phyloP scores from a whole-genome alignment of 2,888 invertebrate species.

The Cepaea hortensis region DNA sequence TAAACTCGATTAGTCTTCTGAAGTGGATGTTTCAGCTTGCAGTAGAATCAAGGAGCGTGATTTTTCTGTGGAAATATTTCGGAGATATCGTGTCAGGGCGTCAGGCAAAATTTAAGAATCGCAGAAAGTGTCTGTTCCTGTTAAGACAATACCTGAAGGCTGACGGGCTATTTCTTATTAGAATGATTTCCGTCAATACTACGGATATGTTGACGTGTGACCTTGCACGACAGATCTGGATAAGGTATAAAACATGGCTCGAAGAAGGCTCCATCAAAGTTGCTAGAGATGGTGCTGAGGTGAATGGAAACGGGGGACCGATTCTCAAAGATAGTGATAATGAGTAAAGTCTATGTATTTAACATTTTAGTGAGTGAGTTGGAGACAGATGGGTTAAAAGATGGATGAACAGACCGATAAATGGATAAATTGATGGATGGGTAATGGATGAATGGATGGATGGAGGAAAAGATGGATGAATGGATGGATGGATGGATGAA shows the following conservation, averaged over 20 bases:
- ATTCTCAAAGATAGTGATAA: background rate
- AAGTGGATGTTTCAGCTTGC: slow-evolving; percentile 50
- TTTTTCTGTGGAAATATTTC: slow-evolving; percentile 63
- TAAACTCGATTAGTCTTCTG: slow-evolving; percentile 48
- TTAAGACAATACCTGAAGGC: slow-evolving; percentile 64
- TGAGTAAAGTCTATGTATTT: background rate
- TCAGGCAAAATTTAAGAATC: slow-evolving; percentile 49
- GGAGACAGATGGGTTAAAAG: too few relatives aligned
- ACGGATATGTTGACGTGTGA: slow-evolving; percentile 64
- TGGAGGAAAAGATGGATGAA: too few relatives aligned
- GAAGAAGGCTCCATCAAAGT: background rate
- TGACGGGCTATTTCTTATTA: slow-evolving; percentile 68
- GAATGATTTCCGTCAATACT: slow-evolving; percentile 64
- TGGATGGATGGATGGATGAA: too few relatives aligned
- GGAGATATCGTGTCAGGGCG: slow-evolving; percentile 54
- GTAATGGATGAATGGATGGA: too few relatives aligned
- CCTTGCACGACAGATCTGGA: slow-evolving; percentile 65
- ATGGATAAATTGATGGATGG: too few relatives aligned
- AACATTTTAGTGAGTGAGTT: too few relatives aligned
- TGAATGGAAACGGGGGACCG: background rate
- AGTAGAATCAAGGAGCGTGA: slow-evolving; percentile 48
- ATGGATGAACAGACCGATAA: too few relatives aligned
- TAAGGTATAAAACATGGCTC: slow-evolving; percentile 56
- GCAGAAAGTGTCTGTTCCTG: slow-evolving; percentile 60
- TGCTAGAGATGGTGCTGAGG: background rate